Evolutionary conservation across 2,113 vertebrate genomes (phyloP), one percentile per base, ranked within the genome.

Genomic region (Hyperoodon ampullatus): DNA sequence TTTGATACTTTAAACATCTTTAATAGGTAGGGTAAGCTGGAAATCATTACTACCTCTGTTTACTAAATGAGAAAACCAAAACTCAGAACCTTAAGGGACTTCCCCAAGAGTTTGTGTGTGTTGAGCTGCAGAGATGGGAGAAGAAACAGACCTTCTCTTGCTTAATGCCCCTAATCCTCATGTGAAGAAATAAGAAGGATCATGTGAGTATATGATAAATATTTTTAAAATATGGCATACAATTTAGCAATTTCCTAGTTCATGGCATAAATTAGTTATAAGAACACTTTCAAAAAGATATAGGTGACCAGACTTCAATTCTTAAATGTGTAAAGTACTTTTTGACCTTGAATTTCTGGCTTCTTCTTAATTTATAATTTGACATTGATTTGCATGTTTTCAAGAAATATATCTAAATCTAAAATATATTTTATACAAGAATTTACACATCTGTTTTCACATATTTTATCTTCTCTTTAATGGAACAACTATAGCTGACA

Each of bases 251-350:
- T 84, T 92, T 95, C 84, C 19, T 96, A 8, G 60, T 77, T 87
- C 5, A 26, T 72, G 8, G 3, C 3, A 82, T 94, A 88, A 55
- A 55, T 75, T 95, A 72, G 12, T 47, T 72, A 71, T 89, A 16
- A 75, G 10, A 53, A 81, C 15, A 81, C 21, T 89, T 92, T 93
- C 33, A 66, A 96, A 92, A 92, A 13, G 12, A 85, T 74, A 90
- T 82, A 55, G n/a, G 5, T 82, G 85, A 70, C 7, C 50, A 87
- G 24, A 83, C 81, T 95, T 97, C 33, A 90, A 24, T 70, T 93
- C 33, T 86, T 83, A 44, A 90, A 93, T 55, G 24, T 72, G 13
- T 33, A 89, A 88, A 88, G 2, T 33, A 63, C 14, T 81, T 21
- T 84, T 78, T 88, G 60, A 84, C 50, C 70, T 97, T 82, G 13